Evolutionary conservation across 2,888 invertebrate genomes (phyloP).

Genomic region (Rotaria magnacalcarata): DNA sequence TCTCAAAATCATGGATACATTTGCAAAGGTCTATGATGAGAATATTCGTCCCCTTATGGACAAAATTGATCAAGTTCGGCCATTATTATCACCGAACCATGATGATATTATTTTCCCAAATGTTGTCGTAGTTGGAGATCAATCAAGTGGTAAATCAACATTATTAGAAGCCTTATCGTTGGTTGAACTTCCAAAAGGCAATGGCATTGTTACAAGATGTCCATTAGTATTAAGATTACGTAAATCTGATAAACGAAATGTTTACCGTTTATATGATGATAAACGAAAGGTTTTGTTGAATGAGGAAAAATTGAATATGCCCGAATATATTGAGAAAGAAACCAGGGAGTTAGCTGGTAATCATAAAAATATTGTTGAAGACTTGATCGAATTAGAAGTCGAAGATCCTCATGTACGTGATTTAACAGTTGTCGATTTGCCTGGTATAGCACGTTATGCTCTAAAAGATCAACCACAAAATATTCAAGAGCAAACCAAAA

Average conservation of each 20-base stretch:
- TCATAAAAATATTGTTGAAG: slow-evolving; percentile 95
- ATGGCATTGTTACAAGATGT: slow-evolving; percentile 91
- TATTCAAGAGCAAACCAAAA: slow-evolving; percentile 86
- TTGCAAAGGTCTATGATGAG: background rate
- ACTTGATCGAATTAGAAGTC: slow-evolving; percentile 95
- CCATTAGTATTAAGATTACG: slow-evolving; percentile 82
- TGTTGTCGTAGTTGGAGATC: slow-evolving; percentile 99
- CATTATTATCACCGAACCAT: background rate
- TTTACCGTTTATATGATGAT: slow-evolving; percentile 75
- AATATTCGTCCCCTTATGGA: slow-evolving; percentile 13
- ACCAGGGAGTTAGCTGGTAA: slow-evolving; percentile 93
- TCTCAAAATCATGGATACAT: background rate
- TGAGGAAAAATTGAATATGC: slow-evolving; percentile 64
- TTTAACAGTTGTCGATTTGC: slow-evolving; percentile 74
- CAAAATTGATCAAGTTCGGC: background rate
- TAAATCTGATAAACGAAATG: background rate
- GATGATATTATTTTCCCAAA: slow-evolving; percentile 72
- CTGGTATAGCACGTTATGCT: slow-evolving; percentile 90
- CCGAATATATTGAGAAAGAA: slow-evolving; percentile 92
- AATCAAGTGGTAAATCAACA: slow-evolving; percentile 98
- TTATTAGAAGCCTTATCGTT: slow-evolving; percentile 99
- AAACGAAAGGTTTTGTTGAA: slow-evolving; percentile 75
- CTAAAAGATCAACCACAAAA: slow-evolving; percentile 93
- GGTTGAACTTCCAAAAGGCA: slow-evolving; percentile 64
- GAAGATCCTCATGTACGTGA: slow-evolving; percentile 84